Percentiles rank a stretch among this genome's conserved stretches.
Conservation (phyloP, 2,113 vertebrate genomes). For the Reinhardtius hippoglossoides region DNA sequence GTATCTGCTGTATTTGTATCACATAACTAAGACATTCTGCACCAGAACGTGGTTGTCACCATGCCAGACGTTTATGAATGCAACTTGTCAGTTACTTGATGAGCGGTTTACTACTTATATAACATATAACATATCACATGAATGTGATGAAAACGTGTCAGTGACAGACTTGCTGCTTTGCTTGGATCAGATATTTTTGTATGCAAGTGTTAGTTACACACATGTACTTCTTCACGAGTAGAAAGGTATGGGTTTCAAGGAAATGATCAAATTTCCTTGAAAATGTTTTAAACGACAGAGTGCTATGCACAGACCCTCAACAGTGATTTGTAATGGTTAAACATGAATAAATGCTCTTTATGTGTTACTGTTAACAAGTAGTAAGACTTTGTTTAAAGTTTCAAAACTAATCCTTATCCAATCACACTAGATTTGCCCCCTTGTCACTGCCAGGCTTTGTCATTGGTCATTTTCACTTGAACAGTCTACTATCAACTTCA, state of each 20-base stretch:
- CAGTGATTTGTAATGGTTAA: no score
- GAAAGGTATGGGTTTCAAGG: constrained; percentile 18
- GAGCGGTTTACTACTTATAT: constrained; percentile 1
- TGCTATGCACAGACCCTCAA: constrained; percentile 3
- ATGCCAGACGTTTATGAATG: not conserved
- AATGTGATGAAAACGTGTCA: not conserved
- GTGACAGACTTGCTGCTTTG: not conserved
- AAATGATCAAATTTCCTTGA: constrained; percentile 21
- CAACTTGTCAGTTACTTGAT: constrained; percentile 8
- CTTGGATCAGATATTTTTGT: constrained; percentile 10
- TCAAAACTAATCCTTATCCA: no score
- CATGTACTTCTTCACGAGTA: not conserved
- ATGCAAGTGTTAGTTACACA: not conserved
- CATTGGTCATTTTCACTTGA: no score
- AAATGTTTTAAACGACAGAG: not conserved
- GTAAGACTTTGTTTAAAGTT: no score
- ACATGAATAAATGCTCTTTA: no score
- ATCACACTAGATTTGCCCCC: no score
- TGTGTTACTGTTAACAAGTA: no score
- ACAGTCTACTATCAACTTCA: no score
- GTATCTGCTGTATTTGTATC: not conserved
- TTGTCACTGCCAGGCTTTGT: no score
- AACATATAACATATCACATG: constrained; percentile 13
- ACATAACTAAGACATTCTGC: constrained; percentile 6
- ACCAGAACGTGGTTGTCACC: not conserved